Evolutionary conservation across 2,797 vertebrate genomes (phyloP), one percentile per base, ranked within the genome.

Genomic region (Chiropotes sagulatus): DNA sequence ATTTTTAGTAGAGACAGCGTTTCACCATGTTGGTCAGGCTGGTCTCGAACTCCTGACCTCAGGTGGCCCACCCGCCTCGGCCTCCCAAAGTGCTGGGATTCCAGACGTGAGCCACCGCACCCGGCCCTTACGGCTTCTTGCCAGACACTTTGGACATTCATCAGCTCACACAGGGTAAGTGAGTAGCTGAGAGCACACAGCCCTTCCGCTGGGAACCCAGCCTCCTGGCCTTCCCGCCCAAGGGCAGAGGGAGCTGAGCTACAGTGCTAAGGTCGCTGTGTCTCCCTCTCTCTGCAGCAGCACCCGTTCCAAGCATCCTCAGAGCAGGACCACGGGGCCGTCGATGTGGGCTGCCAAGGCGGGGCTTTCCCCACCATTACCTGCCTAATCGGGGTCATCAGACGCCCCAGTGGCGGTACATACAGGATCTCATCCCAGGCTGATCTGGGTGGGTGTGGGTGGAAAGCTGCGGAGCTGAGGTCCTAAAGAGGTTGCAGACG

Each of bases 361-460:
- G 7, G 61, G 76, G 41, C 83, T 83, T 73, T 73, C 78, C 78
- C 48, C 3, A 0, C 28, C 48, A 7, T 10, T 30, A 50, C 64
- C 88, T 11, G 24, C 44, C 52, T 39, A 1, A 61, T 44, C 30
- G 12, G 57, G 82, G 33, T 54, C 36, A n/a, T 4, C 0, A 61
- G 50, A 70, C 17, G 9, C 0, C 0, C 26, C 44, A 5, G 41
- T 1, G 36, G 28, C 4, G 20, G 41, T 0, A 0, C 0, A 3
- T 12, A n/a, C 19, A 4, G 39, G 28, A 44, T 9, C 52, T 54
- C 20, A 22, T 22, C 52, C 64, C 46, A 14, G 88, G 54, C 48
- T 20, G 30, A 64, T 30, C 39, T 3, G 13, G 41, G 22, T 41
- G 39, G 28, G 17, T 8, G 8, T 0, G 10, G 54, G 17, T 13